Conservation (phyloP, 2,888 invertebrate genomes). For the Cephus pygmeus region DNA sequence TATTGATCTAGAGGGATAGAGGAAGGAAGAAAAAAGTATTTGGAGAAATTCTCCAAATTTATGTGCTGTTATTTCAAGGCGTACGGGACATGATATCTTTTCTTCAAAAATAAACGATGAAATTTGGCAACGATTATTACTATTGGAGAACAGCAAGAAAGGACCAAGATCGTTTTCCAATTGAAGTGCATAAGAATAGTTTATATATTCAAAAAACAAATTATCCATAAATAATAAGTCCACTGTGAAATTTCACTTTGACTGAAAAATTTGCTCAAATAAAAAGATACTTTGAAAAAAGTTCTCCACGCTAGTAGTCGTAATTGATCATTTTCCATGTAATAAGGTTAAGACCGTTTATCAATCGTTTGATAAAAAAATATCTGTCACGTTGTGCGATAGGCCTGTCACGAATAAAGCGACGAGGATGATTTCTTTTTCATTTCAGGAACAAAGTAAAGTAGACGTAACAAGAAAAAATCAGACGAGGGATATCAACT, state of each 20-base stretch:
- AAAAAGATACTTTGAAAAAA: neutral
- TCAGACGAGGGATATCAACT: neutral
- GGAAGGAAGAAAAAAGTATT: neutral
- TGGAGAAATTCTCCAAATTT: neutral
- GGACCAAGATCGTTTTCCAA: neutral
- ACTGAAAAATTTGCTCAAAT: neutral
- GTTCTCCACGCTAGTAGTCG: neutral
- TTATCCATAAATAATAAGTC: neutral
- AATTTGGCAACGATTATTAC: neutral
- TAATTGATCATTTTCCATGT: neutral
- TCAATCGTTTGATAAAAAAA: neutral
- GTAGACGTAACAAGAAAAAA: neutral
- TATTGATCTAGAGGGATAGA: neutral
- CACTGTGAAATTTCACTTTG: neutral
- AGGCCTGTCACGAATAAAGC: slow-evolving; percentile 29
- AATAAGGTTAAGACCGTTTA: neutral
- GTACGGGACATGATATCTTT: neutral
- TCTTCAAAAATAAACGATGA: neutral
- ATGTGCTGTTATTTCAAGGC: neutral
- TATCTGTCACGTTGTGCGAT: slow-evolving; percentile 6
- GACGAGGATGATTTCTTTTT: slow-evolving; percentile 1
- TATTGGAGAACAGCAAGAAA: neutral
- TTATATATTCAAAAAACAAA: neutral
- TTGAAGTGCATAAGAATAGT: neutral
- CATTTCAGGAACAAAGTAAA: neutral